Conservation (phyloP, 1,140 invertebrate genomes). For the Melanaphis sacchari region DNA sequence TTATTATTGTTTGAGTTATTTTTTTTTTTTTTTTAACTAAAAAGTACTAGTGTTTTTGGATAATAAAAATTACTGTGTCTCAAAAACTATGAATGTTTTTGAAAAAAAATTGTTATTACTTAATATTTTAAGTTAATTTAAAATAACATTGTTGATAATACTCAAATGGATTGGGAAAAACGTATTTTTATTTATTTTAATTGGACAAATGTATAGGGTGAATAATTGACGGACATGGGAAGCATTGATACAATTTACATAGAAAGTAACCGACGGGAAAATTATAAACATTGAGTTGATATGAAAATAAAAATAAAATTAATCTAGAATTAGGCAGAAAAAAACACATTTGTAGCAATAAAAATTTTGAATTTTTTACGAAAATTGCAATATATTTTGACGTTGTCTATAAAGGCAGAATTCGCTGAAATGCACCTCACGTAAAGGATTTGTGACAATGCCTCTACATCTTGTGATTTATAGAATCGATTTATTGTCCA, state of each 20-base stretch:
- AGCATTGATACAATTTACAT: not conserved
- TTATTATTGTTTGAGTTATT: too few relatives aligned
- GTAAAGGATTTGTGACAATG: not conserved
- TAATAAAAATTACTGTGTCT: too few relatives aligned
- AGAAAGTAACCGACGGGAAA: not conserved
- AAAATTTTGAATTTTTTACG: not conserved
- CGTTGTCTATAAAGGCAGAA: not conserved
- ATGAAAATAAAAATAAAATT: not conserved
- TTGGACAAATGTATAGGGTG: too few relatives aligned
- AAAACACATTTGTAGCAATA: not conserved
- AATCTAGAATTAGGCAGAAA: not conserved
- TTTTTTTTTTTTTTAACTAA: too few relatives aligned
- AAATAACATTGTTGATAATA: too few relatives aligned
- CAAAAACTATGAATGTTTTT: too few relatives aligned
- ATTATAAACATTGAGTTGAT: not conserved
- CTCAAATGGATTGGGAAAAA: too few relatives aligned
- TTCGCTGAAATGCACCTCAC: not conserved
- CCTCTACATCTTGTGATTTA: not conserved
- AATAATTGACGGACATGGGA: too few relatives aligned
- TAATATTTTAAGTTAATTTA: too few relatives aligned
- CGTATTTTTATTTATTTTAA: too few relatives aligned
- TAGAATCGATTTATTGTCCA: not conserved
- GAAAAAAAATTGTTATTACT: too few relatives aligned
- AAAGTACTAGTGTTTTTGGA: too few relatives aligned
- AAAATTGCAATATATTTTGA: not conserved